Conservation (phyloP, 1,140 invertebrate genomes). For the Microplitis demolitor region DNA sequence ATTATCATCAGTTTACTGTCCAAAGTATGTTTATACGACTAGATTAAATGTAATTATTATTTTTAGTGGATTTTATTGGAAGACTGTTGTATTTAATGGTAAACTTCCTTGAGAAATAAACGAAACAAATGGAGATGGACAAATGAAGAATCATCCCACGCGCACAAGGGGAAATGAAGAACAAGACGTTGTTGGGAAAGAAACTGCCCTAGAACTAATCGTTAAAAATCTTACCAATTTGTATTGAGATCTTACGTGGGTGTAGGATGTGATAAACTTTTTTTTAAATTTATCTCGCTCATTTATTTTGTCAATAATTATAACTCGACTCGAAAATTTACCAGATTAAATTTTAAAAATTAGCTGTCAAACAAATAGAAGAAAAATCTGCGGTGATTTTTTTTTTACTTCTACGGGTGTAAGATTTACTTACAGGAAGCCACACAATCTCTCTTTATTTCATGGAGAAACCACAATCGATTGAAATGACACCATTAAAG, state of each 20-base stretch:
- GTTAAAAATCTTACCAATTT: conserved; percentile 23
- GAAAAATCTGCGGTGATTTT: background rate
- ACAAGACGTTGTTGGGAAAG: conserved; percentile 1
- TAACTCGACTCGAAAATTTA: background rate
- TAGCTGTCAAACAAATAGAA: too few relatives aligned
- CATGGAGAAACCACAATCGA: conserved; percentile 2
- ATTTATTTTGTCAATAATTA: background rate
- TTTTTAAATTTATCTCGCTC: background rate
- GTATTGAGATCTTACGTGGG: conserved; percentile 10
- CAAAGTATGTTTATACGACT: too few relatives aligned
- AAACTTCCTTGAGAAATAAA: conserved; percentile 17
- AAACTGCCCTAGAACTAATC: conserved; percentile 21
- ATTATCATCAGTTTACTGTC: too few relatives aligned
- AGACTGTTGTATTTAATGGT: background rate
- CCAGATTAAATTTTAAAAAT: background rate
- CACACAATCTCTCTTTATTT: background rate
- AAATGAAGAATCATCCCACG: conserved; percentile 9
- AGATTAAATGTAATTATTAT: too few relatives aligned
- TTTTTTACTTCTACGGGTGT: background rate
- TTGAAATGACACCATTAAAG: conserved; percentile 4
- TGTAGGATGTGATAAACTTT: conserved; percentile 2
- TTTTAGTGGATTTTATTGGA: background rate
- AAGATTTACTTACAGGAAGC: background rate
- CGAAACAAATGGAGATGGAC: conserved; percentile 8
- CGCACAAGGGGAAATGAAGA: background rate